These are phyloP conservation scores for Caenorhabditis sp. DNA, from an alignment of 2,888 invertebrate genomes.

Conservation along the genomic window DNA sequence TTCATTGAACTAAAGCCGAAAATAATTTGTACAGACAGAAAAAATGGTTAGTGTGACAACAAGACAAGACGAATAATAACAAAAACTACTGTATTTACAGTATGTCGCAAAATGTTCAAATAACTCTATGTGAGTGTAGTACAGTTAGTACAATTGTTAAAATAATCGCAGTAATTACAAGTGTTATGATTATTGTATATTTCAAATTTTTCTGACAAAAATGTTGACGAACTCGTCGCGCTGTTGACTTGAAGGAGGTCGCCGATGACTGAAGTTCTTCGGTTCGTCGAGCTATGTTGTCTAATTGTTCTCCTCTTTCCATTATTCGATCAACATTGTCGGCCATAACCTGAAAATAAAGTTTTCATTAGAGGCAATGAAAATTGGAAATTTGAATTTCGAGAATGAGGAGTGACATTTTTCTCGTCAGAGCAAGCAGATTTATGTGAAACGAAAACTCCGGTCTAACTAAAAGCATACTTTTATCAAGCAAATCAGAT, in stretches of 20 bases:
- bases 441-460: no score
- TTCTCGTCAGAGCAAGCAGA: no score
- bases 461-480: no score
- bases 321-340: conserved; percentile 65
- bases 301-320: conserved; percentile 67
- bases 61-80: neutral
- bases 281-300: conserved; percentile 59
- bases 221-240: conserved; percentile 65
- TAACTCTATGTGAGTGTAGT: conserved; percentile 4
- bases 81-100: no score
- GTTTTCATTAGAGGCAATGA: neutral
- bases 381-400: no score
- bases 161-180: conserved; percentile 36
- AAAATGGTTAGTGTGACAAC: neutral
- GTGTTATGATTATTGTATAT: conserved; percentile 62
- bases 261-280: conserved; percentile 56
- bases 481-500: no score
- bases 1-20: neutral
- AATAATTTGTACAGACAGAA: conserved; percentile 3
- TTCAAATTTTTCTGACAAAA: conserved; percentile 66
- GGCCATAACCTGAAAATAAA: conserved; percentile 62
- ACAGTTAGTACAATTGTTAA: conserved; percentile 20
- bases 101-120: conserved; percentile 10
- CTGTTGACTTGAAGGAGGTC: conserved; percentile 61
- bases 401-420: no score